A percentile compares a stretch with the other conserved stretches of the same genome.
phyloP scores from a whole-genome alignment of 2,113 vertebrate species.

The Tupaia chinensis region DNA sequence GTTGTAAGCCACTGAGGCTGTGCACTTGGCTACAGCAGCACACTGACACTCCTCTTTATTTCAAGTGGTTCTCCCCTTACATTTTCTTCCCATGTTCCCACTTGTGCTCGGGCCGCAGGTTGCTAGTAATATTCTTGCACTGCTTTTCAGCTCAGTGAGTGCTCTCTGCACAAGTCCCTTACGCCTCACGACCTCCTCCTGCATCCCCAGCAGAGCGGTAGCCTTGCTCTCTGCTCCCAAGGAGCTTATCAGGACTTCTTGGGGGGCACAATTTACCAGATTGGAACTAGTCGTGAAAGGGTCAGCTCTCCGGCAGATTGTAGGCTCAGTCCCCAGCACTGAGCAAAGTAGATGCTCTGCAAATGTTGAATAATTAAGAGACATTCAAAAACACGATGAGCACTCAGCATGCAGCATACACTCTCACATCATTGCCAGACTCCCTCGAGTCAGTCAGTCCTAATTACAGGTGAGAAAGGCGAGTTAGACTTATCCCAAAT shows the following conservation, averaged over 20 bases:
- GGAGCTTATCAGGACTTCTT: neutral
- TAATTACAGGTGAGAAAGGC: neutral
- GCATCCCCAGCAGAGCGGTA: neutral
- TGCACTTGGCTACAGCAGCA: neutral
- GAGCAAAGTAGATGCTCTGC: neutral
- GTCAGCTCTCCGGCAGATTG: neutral
- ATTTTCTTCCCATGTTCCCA: neutral
- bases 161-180: neutral
- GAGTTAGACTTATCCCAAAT: neutral
- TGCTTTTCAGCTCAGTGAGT: neutral
- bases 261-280: neutral
- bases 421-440: neutral
- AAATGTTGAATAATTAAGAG: conserved; percentile 6
- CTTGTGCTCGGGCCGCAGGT: neutral
- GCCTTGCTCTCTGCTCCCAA: neutral
- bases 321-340: neutral
- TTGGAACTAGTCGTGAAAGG: neutral
- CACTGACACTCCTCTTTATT: neutral
- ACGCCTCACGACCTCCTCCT: neutral
- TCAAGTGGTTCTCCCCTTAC: neutral
- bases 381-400: neutral
- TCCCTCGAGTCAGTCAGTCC: neutral
- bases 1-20: no score
- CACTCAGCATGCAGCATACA: neutral
- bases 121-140: neutral